Percentiles rank a stretch among this genome's conserved stretches.
These are phyloP conservation scores for Pipistrellus pipistrellus DNA, from an alignment of 2,797 vertebrate genomes.

Conservation along the genomic window DNA sequence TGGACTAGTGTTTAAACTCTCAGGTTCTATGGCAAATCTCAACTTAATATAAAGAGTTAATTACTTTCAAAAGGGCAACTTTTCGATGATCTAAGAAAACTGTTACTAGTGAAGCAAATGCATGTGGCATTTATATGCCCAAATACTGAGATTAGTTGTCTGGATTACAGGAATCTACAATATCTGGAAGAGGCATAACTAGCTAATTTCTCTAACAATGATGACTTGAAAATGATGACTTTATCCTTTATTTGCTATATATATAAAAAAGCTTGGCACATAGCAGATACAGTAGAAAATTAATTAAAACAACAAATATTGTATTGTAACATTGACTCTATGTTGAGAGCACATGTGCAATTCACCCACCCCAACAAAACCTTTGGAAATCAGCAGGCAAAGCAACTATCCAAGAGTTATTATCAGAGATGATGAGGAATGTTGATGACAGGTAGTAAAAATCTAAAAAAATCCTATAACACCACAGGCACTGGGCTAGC, in stretches of 20 bases:
- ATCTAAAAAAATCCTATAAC: constrained; percentile 37
- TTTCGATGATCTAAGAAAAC: background rate
- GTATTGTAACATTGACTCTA: background rate
- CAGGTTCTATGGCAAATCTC: constrained; percentile 17
- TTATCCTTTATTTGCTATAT: background rate
- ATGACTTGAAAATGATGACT: background rate
- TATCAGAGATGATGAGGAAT: background rate
- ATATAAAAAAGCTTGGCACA: background rate
- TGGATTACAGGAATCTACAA: background rate
- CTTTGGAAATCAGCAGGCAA: background rate
- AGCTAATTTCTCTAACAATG: constrained; percentile 55
- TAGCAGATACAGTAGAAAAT: background rate
- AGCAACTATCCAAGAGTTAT: background rate
- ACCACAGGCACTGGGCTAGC: background rate
- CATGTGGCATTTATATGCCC: constrained; percentile 6
- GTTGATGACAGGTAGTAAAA: background rate
- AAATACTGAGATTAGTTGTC: background rate
- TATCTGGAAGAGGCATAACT: constrained; percentile 13
- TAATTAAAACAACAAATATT: constrained; percentile 36
- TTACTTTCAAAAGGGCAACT: constrained; percentile 30
- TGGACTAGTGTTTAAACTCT: constrained; percentile 36
- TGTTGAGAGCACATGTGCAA: background rate
- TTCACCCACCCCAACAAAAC: background rate
- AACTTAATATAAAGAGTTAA: background rate
- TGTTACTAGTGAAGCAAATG: constrained; percentile 32